Evolutionary conservation across 1,140 invertebrate species (phyloP), one percentile per base, ranked within the genome.

Genomic region (Brachystomella parvula): DNA sequence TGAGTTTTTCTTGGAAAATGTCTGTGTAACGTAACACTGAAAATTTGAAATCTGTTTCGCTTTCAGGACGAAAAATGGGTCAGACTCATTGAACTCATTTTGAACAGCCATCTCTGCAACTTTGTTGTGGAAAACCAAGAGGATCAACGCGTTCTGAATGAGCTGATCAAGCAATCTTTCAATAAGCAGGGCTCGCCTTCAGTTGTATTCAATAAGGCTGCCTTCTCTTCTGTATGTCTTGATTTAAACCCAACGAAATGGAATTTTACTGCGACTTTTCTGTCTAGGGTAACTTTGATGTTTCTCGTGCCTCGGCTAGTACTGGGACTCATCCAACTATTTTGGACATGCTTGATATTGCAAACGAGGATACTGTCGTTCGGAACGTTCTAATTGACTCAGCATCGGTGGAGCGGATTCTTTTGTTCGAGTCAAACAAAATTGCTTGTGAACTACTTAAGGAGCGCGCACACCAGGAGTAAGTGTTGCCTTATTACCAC

Each of bases 331-430:
- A 57, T 58, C 65, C 65, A 3, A 67, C 56, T 12, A 28, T 71
- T 9, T 6, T 71, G 31, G 70, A 71, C 26, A 9, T 69, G 32
- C 32, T 71, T 12, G 65, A 69, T 24, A 32, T 67, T 29, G 70
- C 68, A 26, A 65, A 68, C 17, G 64, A 68, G 47, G 67, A 71
- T 31, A 59, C 32, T 35, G 61, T 67, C 44, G 44, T 71, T 1
- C n/a, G 35, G n/a, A 71, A 71, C 63, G 47, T 59, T 12, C 49
- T 71, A 3, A 47, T 63, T 32, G 70, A 71, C 30, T 29, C 62
- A 2, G 33, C 19, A 12, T 30, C 19, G 9, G 56, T 60, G 17
- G 70, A 71, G 59, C 56, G 21, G 24, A 49, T 64, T 24, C 32
- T 71, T 15, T 12, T 71, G 29, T 71, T 71, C 56, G 53, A 64